Base-by-base conservation (phyloP, 2,888 invertebrate genomes). In the Ophion slaviceki region DNA sequence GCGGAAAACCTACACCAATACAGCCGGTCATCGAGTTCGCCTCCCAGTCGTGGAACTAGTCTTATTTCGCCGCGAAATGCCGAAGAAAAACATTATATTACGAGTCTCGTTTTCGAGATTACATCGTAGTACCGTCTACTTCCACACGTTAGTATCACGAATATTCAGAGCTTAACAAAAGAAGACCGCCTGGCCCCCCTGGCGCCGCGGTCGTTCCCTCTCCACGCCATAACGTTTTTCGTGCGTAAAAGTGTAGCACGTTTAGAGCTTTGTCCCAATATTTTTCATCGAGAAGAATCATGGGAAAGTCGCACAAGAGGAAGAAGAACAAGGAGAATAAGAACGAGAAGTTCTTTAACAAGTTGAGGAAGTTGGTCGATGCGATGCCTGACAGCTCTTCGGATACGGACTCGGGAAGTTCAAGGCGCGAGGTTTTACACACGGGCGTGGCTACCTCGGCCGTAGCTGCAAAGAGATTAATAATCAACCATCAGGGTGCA, bases 271-370 rank as follows among this genome's bases (percentile, higher is more conserved):
- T 84, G 24, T 84, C 77, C 77, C 66, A 67, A 67, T n/a, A 47
- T 84, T 71, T 40, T 76, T 70, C 57, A 80, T 77, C 59, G 40
- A 71, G 67, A 53, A 77, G 80, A 80, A 84, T 71, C 71, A 80
- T 80, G 76, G 76, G 80, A 76, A 84, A 84, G 17, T 80, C 71
- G n/a, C 84, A 84, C 71, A 80, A 84, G 76, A 68, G 79, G 84
- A 84, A 80, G 84, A 80, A 84, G 64, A 62, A 53, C 45, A 84
- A 83, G 74, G 68, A 68, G 62, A 53, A 79, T 75, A 79, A 80
- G 62, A 75, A 57, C 66, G 66, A 66, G 66, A 72, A 61, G 67
- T 76, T 81, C 57, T 66, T 76, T 70, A 85, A 81, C 45, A 78
- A 81, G 28, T 81, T 85, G 68, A 81, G 81, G 72, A 84, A 84